Percentiles rank a stretch among this genome's conserved stretches.
phyloP scores from a whole-genome alignment of 2,888 invertebrate genomes.

The Heliconius erato region DNA sequence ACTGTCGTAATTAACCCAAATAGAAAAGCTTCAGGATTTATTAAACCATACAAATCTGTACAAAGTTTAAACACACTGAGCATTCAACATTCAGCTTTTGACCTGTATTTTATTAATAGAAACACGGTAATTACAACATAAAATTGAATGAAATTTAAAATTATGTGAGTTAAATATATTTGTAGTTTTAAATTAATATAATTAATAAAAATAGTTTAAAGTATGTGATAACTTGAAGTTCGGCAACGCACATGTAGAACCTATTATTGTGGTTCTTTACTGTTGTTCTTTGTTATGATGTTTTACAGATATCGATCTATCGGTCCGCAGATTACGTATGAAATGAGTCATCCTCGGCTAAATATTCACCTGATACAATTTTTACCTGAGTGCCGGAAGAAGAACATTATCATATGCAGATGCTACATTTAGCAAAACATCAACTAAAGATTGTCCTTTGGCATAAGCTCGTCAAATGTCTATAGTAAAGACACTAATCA shows the following conservation, averaged over 20 bases:
- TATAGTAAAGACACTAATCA: no score
- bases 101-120: conserved; percentile 9
- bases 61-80: conserved; percentile 15
- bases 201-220: neutral
- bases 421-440: neutral
- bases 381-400: neutral
- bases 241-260: no score
- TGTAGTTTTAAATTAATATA: neutral
- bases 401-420: neutral
- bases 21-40: conserved; percentile 25
- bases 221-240: no score
- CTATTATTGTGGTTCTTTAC: no score
- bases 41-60: conserved; percentile 19
- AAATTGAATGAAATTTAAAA: neutral
- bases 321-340: neutral
- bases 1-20: conserved; percentile 15
- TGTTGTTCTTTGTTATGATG: no score
- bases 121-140: conserved; percentile 7
- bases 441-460: neutral
- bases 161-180: neutral
- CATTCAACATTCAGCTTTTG: conserved; percentile 11
- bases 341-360: neutral
- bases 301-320: no score
- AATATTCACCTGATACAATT: neutral
- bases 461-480: no score